Evolutionary conservation across 2,888 invertebrate genomes (phyloP).

Genomic region (Herminia tarsipennalis): DNA sequence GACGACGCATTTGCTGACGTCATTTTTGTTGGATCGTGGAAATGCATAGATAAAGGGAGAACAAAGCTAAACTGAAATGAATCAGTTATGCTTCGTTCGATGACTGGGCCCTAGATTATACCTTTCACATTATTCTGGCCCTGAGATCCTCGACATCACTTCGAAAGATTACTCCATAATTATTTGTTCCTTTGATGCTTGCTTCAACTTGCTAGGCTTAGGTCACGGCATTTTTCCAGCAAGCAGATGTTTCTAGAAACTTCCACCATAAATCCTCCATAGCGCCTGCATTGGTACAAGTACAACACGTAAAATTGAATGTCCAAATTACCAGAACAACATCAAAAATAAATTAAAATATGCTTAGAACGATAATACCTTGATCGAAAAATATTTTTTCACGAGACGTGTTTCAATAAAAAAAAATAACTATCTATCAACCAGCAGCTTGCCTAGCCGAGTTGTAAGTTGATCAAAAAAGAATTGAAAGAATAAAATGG

Average conservation of each 20-base stretch:
- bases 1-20: neutral
- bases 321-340: too few species aligned
- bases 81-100: conserved; percentile 41
- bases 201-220: neutral
- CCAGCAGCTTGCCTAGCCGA: too few species aligned
- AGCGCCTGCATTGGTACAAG: too few species aligned
- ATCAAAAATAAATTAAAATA: too few species aligned
- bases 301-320: too few species aligned
- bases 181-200: too few species aligned
- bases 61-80: conserved; percentile 37
- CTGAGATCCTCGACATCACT: neutral
- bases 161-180: neutral
- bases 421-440: too few species aligned
- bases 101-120: conserved; percentile 25
- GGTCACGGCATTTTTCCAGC: conserved; percentile 1
- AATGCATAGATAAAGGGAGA: conserved; percentile 31
- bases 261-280: neutral
- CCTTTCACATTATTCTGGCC: conserved; percentile 17
- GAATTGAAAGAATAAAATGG: too few species aligned
- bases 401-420: too few species aligned
- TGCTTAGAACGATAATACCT: too few species aligned
- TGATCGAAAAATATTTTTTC: too few species aligned
- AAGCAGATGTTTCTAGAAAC: neutral
- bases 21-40: conserved; percentile 20
- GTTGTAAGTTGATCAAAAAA: too few species aligned